A percentile compares a stretch with the other conserved stretches of the same genome.
phyloP scores from a whole-genome alignment of 1,140 invertebrate species.

The Rhynchophorus ferrugineus region DNA sequence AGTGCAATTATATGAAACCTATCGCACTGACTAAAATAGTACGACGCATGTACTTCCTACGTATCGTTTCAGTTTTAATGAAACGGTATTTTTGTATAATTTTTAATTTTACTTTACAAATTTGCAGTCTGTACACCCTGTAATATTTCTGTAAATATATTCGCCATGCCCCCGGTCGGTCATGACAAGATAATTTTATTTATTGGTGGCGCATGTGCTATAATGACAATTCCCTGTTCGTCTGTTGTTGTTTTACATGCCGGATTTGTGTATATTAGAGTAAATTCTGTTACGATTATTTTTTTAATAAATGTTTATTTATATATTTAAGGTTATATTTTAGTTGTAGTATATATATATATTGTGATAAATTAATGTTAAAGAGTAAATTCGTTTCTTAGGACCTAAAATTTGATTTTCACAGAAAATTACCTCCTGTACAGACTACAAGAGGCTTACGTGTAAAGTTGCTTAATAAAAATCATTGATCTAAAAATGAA shows the following conservation, averaged over 20 bases:
- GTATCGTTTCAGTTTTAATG: slow-evolving; percentile 43
- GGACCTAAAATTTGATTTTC: slow-evolving; percentile 9
- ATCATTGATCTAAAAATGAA: slow-evolving; percentile 24
- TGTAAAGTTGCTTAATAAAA: slow-evolving; percentile 42
- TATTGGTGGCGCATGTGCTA: slow-evolving; percentile 11
- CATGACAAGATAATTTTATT: slow-evolving; percentile 24
- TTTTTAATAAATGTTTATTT: slow-evolving; percentile 25
- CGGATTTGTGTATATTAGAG: slow-evolving; percentile 17
- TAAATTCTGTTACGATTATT: slow-evolving; percentile 21
- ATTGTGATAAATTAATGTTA: slow-evolving; percentile 19
- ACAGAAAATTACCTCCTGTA: slow-evolving; percentile 38
- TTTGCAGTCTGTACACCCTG: slow-evolving; percentile 40
- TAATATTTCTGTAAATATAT: slow-evolving; percentile 35
- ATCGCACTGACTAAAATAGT: not conserved
- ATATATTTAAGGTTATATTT: slow-evolving; percentile 20
- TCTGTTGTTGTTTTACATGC: slow-evolving; percentile 16
- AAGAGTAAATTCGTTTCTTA: slow-evolving; percentile 10
- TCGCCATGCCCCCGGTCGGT: not conserved
- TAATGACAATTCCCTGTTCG: slow-evolving; percentile 10
- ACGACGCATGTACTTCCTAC: slow-evolving; percentile 30
- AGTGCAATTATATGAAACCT: no score
- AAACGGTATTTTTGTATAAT: slow-evolving; percentile 37
- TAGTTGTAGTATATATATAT: slow-evolving; percentile 21
- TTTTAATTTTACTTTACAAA: slow-evolving; percentile 36
- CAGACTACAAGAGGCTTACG: slow-evolving; percentile 38